Evolutionary conservation across 2,113 vertebrate genomes (phyloP).

Genomic region (Pseudopodoces humilis): DNA sequence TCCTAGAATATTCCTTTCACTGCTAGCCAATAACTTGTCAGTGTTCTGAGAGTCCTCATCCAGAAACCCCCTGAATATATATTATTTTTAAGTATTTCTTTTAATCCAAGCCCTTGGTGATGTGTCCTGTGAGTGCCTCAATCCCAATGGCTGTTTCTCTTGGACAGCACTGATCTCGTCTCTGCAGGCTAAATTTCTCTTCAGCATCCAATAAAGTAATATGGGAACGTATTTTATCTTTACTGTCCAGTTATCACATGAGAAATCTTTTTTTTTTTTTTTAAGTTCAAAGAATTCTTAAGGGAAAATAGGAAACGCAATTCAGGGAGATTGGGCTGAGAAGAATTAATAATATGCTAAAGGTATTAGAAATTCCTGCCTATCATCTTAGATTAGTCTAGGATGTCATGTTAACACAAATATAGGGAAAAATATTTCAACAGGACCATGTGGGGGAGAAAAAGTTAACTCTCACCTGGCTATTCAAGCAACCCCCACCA

Average conservation of each 20-base stretch:
- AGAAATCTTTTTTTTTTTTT: background rate
- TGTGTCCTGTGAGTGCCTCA: background rate
- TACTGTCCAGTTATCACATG: constrained; percentile 12
- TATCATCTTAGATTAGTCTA: background rate
- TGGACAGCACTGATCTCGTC: background rate
- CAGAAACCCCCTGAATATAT: background rate
- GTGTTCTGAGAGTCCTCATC: background rate
- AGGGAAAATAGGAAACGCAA: background rate
- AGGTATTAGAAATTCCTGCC: background rate
- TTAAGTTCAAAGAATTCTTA: background rate
- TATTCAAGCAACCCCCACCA: background rate
- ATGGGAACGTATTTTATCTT: background rate
- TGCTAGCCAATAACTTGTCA: background rate
- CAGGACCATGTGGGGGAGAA: background rate
- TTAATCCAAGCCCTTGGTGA: background rate
- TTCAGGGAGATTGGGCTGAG: background rate
- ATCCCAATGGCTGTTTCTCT: background rate
- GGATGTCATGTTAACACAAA: background rate
- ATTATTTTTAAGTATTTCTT: background rate
- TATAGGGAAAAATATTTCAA: background rate
- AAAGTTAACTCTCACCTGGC: background rate
- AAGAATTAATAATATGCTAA: background rate
- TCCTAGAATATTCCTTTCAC: background rate
- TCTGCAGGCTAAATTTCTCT: background rate
- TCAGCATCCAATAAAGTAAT: background rate